Conservation (phyloP, 2,888 invertebrate genomes). For the Hirtodrosophila alboralis region DNA sequence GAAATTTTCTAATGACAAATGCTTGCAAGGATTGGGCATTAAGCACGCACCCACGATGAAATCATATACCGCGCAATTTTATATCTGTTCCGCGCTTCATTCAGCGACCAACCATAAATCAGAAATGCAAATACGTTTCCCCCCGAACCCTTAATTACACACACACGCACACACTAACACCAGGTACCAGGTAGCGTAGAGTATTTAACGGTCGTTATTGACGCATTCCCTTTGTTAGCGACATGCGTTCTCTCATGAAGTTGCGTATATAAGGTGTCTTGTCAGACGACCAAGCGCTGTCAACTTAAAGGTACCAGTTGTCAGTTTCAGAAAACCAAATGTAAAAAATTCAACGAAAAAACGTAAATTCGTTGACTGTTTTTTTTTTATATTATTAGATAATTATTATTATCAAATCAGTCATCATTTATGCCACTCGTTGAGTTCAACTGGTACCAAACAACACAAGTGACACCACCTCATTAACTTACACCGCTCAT, state of each 20-base stretch:
- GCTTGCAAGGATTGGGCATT: slow-evolving; percentile 31
- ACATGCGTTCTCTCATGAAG: slow-evolving; percentile 2
- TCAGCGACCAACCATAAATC: slow-evolving; percentile 29
- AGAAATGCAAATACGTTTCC: slow-evolving; percentile 22
- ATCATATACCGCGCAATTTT: slow-evolving; percentile 34
- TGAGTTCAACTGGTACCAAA: no score
- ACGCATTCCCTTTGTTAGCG: slow-evolving; percentile 6
- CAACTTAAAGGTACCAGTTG: no score
- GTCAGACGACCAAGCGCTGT: no score
- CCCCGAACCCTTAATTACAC: slow-evolving; percentile 6
- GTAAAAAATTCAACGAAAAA: no score
- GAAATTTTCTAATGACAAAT: slow-evolving; percentile 33
- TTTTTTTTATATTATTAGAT: no score
- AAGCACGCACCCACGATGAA: slow-evolving; percentile 50
- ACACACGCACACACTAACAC: slow-evolving; percentile 3
- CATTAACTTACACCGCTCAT: not conserved
- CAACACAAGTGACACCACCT: no score
- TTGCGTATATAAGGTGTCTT: no score
- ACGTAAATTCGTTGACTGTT: no score
- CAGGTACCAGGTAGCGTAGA: slow-evolving; percentile 11
- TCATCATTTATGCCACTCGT: no score
- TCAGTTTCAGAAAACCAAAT: no score
- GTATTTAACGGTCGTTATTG: slow-evolving; percentile 31
- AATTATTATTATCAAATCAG: no score
- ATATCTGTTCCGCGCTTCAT: not conserved